Evolutionary conservation across 2,888 invertebrate genomes (phyloP), one percentile per base, ranked within the genome.

Genomic region (Dorcus parallelipipedus): DNA sequence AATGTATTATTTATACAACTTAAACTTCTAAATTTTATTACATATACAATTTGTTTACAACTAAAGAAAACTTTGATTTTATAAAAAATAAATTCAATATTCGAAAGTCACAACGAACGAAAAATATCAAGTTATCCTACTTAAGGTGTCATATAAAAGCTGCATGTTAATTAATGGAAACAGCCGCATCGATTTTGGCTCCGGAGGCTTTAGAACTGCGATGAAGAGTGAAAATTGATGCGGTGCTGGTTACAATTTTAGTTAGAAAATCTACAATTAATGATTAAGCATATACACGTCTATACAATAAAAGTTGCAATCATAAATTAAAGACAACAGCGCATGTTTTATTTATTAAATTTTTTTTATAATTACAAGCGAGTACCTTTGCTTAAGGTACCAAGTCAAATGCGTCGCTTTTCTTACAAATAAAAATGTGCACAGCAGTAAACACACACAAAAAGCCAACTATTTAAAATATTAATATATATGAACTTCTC

Each of bases 141-240:
- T 60, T 55, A 54, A 59, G 54, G 47, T 56, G 51, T 60, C 56
- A 60, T 62, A 62, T 60, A 62, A 62, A 62, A 62, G 62, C 62
- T 58, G 62, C 60, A 49, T 53, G 50, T 54, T 38, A 47, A 52
- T 52, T 42, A 33, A 48, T 49, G 54, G 50, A 53, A 58, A 50
- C 54, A 54, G 53, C 53, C 38, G 54, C 58, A 58, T 58, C 54
- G 53, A 58, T 49, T 58, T 54, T 58, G 49, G 58, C 54, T 54
- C 54, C 38, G 45, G 23, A 47, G 47, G 49, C 48, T 39, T 47
- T 42, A 42, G 38, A 17, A 41, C 33, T 41, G 33, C 50, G 38
- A n/a, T 14, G 10, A 38, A 45, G 58, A 58, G 58, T 49, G 38
- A 42, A 45, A 58, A 56, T 56, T 51, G 56, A 56, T 56, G 56